phyloP scores from a whole-genome alignment of 2,797 vertebrate genomes.

The Chloroceryle amazona region DNA sequence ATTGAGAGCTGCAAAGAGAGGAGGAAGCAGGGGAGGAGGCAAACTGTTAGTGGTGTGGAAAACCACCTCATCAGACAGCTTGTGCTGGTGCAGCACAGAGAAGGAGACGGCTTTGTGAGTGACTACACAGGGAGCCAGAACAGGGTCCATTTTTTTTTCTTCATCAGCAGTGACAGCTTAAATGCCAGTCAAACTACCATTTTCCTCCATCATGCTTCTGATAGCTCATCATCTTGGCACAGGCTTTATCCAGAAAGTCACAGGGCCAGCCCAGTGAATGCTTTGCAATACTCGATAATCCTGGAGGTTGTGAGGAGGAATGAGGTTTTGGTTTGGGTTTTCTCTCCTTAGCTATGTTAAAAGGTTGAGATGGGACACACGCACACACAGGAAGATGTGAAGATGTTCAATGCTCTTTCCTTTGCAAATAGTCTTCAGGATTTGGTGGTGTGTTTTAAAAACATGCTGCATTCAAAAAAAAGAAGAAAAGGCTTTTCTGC shows the following conservation, averaged over 20 bases:
- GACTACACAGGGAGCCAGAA: not conserved
- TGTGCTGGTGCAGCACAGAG: not conserved
- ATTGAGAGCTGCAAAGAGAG: not conserved
- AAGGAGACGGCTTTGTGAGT: not conserved
- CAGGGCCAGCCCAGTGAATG: not conserved
- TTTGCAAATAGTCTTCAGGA: not conserved
- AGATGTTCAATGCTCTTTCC: not conserved
- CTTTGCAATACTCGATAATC: not conserved
- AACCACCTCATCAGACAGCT: not conserved
- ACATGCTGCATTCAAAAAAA: not conserved
- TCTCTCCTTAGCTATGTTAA: not conserved
- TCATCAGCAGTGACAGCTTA: not conserved
- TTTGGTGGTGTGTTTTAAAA: not conserved
- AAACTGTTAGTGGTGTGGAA: not conserved
- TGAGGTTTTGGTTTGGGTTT: fast-evolving
- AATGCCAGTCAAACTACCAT: not conserved
- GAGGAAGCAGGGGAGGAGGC: not conserved
- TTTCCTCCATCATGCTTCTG: not conserved
- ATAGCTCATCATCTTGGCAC: not conserved
- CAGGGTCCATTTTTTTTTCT: not conserved
- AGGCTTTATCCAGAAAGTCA: not conserved
- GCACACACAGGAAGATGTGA: too few species aligned
- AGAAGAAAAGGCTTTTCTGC: not conserved
- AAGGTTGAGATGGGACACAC: not conserved
- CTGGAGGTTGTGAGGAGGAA: not conserved